Evolutionary conservation across 2,113 vertebrate genomes (phyloP).

Genomic region (Campylorhamphus procurvoides): DNA sequence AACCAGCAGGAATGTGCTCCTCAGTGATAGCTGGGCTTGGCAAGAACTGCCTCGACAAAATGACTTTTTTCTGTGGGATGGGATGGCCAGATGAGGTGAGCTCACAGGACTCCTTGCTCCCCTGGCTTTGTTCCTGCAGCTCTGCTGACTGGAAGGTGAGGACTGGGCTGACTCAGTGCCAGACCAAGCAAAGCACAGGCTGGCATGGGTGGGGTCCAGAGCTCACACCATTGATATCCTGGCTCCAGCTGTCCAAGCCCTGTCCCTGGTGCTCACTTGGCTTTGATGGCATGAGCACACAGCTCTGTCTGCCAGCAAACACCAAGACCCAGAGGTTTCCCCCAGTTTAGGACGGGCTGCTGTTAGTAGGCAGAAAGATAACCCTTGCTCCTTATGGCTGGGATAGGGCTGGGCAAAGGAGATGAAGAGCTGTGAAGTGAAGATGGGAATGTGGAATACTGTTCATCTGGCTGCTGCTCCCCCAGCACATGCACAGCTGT

Average conservation of each 20-base stretch:
- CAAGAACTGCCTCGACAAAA: background rate
- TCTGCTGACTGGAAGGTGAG: background rate
- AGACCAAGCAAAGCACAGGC: background rate
- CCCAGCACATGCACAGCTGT: background rate
- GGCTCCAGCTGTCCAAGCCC: background rate
- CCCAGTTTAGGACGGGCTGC: background rate
- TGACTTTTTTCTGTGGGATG: background rate
- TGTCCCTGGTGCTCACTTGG: background rate
- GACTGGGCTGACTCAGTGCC: rapidly evolving
- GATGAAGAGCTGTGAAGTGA: background rate
- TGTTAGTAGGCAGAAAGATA: background rate
- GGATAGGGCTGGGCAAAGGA: background rate
- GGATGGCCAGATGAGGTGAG: background rate
- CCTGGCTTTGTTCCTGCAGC: background rate
- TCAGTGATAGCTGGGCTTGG: background rate
- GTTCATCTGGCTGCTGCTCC: background rate
- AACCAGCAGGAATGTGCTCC: background rate
- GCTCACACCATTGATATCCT: background rate
- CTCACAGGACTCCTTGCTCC: background rate
- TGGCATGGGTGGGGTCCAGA: background rate
- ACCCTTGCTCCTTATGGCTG: background rate
- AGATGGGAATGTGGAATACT: background rate
- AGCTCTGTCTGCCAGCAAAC: background rate
- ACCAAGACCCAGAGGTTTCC: background rate
- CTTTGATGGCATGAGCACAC: rapidly evolving